Evolutionary conservation across 1,140 invertebrate genomes (phyloP), one percentile per base, ranked within the genome.

Genomic region (Whitmania pigra): DNA sequence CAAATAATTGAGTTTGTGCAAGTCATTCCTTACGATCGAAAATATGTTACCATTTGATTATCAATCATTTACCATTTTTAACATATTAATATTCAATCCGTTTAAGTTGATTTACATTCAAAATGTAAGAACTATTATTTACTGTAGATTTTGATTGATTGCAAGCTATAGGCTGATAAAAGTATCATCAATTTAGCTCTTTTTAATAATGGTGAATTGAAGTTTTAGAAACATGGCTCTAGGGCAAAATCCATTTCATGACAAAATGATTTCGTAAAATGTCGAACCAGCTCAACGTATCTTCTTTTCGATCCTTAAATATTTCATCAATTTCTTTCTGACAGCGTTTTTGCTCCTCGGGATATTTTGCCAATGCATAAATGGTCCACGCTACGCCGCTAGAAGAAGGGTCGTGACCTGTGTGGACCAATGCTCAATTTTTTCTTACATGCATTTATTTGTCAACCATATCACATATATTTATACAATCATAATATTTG

Each of bases 261-360:
- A n/a, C 22, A 4, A 15, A 6, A 22, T 13, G 18, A 63, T 25
- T 25, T 25, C 57, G 11, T 63, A 15, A 49, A 49, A 49, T 15
- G 43, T 49, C 43, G 43, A 49, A 49, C 43, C 43, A 49, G 15
- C 13, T 49, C 43, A 49, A 11, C 15, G 43, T 18, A 63, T 63
- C 29, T 13, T 22, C 11, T 25, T 63, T 63, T 63, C 29, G 2
- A 31, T n/a, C 57, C 11, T 25, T 13, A 55, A 93, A 83, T 0
- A 90, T 85, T 74, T 83, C 78, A 77, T 91, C 89, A 72, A 94
- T 88, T 84, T 94, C 90, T 70, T 86, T 84, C 74, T 89, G 88
- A 0, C 89, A 89, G 78, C 88, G 89, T 71, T 83, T 86, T 76
- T 93, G 91, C 0, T 91, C 86, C 22, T 89, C 84, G 25, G 88